Evolutionary conservation across 2,113 vertebrate species (phyloP).

Genomic region (Mungos mungo): DNA sequence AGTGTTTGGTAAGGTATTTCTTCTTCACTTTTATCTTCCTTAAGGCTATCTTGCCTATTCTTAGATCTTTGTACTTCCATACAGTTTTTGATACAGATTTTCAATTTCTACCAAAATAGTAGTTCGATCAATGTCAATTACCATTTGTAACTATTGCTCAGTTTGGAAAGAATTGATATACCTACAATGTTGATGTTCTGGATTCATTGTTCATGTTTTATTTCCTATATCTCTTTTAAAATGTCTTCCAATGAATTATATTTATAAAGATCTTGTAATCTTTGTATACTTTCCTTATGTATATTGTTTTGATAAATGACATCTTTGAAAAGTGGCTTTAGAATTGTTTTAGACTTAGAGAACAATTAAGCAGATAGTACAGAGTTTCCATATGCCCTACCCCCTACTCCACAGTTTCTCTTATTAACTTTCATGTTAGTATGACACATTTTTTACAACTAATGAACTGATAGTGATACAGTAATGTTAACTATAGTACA

Average conservation of each 20-base stretch:
- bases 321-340: conserved; percentile 8
- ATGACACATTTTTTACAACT: background rate
- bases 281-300: background rate
- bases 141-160: background rate
- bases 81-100: background rate
- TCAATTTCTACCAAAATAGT: background rate
- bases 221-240: background rate
- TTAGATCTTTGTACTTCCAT: background rate
- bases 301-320: background rate
- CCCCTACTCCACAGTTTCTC: accelerated
- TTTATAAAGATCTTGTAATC: background rate
- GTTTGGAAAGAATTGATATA: background rate
- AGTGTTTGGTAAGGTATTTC: background rate
- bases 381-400: background rate
- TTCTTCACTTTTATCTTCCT: background rate
- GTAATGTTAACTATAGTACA: background rate
- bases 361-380: background rate
- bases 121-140: background rate
- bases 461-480: background rate
- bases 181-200: background rate
- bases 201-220: background rate
- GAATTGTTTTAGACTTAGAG: background rate
- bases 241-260: background rate
- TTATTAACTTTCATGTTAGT: background rate
- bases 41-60: background rate